Base-by-base conservation (phyloP, 1,140 invertebrate genomes). In the Drosophila dunni region DNA sequence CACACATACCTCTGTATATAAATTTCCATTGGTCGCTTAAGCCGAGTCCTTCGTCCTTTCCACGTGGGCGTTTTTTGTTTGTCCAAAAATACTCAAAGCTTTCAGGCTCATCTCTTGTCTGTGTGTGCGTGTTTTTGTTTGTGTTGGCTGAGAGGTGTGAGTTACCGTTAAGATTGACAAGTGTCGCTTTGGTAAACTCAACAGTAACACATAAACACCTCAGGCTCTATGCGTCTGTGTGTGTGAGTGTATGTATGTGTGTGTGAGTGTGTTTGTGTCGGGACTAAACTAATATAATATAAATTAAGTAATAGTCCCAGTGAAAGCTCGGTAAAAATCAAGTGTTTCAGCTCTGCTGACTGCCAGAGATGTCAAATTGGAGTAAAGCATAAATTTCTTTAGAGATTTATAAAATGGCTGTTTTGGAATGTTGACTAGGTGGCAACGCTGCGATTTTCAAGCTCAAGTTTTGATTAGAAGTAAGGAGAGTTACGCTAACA, bases 131-230 rank as follows among this genome's bases (percentile, higher is more conserved):
- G 46, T 46, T 40, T 48, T 20, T 65, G 51, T 34, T 33, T n/a
- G 15, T 29, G 11, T 29, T 45, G 45, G 46, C 15, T 13, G 24
- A 29, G 24, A 10, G 56, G 51, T 11, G 29, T 53, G 34, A 40
- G 11, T 69, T 53, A 11, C 9, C 61, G 65, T 57, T 69, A 81
- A 57, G 65, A 75, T 68, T 63, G 75, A 54, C 66, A 75, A 70
- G 69, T 81, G 75, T 63, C 73, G 79, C 75, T 65, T 82, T 75
- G 75, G 60, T 46, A 75, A 75, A 69, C 63, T 61, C 57, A 48
- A 29, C 17, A 36, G 48, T 38, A 57, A 33, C 44, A 38, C 17
- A 56, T 56, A 56, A 56, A 42, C 53, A 56, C 53, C 36, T 56
- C 53, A 20, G 9, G 15, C 17, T 56, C 2, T 54, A 7, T 36